A percentile compares a stretch with the other conserved stretches of the same genome.
Evolutionary conservation across 1,140 invertebrate species (phyloP).

Genomic region (Augochlora pura): DNA sequence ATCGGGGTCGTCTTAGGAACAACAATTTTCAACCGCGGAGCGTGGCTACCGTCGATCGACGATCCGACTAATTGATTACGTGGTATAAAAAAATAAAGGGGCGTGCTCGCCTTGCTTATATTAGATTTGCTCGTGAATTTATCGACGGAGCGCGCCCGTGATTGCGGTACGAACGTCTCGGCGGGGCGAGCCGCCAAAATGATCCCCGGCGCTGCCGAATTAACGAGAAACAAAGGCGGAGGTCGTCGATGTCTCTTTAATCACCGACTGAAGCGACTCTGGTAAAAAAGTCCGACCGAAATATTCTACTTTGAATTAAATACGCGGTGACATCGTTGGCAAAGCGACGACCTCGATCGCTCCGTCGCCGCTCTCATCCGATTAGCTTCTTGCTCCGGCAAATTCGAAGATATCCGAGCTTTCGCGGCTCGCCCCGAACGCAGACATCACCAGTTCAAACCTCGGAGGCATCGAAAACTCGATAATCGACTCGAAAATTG

Average conservation of each 20-base stretch:
- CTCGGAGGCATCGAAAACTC: background rate
- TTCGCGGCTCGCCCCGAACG: background rate
- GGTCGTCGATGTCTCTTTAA: background rate
- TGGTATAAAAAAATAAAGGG: slow-evolving; percentile 39
- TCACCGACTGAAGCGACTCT: too few species aligned
- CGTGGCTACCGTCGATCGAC: slow-evolving; percentile 25
- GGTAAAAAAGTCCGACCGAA: too few species aligned
- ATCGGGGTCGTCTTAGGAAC: slow-evolving; percentile 60
- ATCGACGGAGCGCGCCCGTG: slow-evolving; percentile 1
- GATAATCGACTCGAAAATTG: background rate
- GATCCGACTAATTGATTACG: slow-evolving; percentile 23
- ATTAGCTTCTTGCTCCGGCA: background rate
- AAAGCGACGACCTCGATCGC: background rate
- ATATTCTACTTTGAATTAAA: background rate
- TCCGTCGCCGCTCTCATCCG: too few species aligned
- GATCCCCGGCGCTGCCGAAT: background rate
- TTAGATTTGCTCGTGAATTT: slow-evolving; percentile 26
- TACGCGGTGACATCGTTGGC: background rate
- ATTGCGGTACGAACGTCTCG: background rate
- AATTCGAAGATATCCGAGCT: background rate
- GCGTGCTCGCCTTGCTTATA: slow-evolving; percentile 10
- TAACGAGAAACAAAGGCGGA: background rate
- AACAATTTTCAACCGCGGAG: slow-evolving; percentile 53
- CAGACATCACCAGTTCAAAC: background rate
- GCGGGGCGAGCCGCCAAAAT: background rate